These are phyloP conservation scores for Cynopterus sphinx DNA, from an alignment of 2,797 vertebrate genomes.

Conservation along the genomic window DNA sequence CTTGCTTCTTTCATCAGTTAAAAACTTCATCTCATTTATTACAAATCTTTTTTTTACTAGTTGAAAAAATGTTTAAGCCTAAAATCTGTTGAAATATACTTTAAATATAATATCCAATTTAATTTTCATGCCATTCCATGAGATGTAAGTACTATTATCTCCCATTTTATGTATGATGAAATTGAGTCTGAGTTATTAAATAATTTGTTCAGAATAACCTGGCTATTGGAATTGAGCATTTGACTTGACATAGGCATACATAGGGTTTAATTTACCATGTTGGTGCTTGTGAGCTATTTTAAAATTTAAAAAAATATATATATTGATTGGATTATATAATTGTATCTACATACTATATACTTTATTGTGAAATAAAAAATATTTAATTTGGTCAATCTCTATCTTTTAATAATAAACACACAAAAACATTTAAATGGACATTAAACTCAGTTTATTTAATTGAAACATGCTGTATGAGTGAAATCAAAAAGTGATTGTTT, in stretches of 20 bases:
- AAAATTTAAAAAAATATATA: background rate
- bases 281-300: background rate
- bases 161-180: background rate
- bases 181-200: background rate
- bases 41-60: background rate
- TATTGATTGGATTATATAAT: background rate
- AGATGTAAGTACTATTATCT: background rate
- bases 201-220: background rate
- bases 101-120: constrained; percentile 20
- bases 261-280: background rate
- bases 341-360: background rate
- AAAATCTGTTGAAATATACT: constrained; percentile 7
- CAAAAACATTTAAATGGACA: background rate
- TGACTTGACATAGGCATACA: background rate
- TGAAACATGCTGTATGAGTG: background rate
- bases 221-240: background rate
- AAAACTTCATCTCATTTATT: background rate
- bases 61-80: background rate
- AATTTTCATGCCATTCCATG: background rate
- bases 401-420: background rate
- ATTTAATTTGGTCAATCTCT: background rate
- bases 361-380: background rate
- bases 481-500: background rate
- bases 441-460: constrained; percentile 11
- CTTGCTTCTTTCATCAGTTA: too few species aligned